Base-by-base conservation (phyloP, 1,140 invertebrate species). In the Bombus waltoni region DNA sequence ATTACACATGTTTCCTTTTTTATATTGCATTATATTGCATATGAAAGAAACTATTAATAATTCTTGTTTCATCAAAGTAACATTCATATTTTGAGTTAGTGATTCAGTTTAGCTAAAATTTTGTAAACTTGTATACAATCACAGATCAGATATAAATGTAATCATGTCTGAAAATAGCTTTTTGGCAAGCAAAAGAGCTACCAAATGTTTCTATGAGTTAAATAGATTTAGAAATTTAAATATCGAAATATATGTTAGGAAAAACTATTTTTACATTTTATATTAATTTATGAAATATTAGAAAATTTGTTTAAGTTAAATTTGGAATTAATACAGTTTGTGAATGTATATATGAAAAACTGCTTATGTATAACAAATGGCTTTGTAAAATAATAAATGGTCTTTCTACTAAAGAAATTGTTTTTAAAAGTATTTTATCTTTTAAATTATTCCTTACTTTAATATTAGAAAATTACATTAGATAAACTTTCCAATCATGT, bases 141-240 rank as follows among this genome's bases (percentile, higher is more conserved):
- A 82, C 79, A 82, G 66, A 87, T 76, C 85, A 62, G 18, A 91
- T 88, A 72, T 91, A 93, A 91, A 94, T 92, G 86, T 88, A 74
- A 87, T 92, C 90, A 92, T 85, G 83, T 89, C 92, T 91, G 74
- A 91, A 93, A 94, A 94, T 94, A 94, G 91, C 87, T 91, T 87
- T 47, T 86, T 91, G 91, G 89, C 87, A 90, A 81, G 83, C 78
- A 76, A 80, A 65, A 83, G 74, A 89, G 44, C 78, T 78, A 70
- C 77, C 79, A 47, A 74, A 72, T 42, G 65, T 87, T 68, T 87
- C 59, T 32, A 35, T 62, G n/a, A 44, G 44, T 8, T 44, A 59
- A 76, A 77, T 35, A 78, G n/a, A 79, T 79, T 59, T 65, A 85
- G 47, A 77, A 76, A 75, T 11, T 42, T 66, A n/a, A 83, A 88